Base-by-base conservation (phyloP, 2,797 vertebrate species). In the Silurus lanzhouensis region DNA sequence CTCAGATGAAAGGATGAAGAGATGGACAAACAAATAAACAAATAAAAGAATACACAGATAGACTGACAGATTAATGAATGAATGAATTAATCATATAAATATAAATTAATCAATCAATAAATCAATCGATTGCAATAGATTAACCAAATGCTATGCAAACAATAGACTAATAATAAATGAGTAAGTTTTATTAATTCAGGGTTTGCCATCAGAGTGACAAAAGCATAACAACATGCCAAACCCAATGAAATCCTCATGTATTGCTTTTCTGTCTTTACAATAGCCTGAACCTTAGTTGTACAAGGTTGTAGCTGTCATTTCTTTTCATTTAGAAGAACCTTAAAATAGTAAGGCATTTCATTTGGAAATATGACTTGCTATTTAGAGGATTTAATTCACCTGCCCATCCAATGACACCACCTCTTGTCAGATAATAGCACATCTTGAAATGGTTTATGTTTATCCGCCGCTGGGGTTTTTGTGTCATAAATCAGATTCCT, bases 361-460 rank as follows among this genome's bases (percentile, higher is more conserved):
- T 83, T 70, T 81, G 83, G 81, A 64, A 52, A 87, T 85, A 75
- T 80, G 71, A 27, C 61, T 38, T 68, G 61, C 78, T 87, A 85
- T 89, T 89, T 68, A 81, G 19, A 84, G 76, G 68, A 81, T 66
- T 67, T 85, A 81, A 87, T 86, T 82, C 63, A 70, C 48, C 83
- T 72, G 77, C 71, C 82, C n/a, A 22, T 75, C 77, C 70, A 74
- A 57, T 1, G 20, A 74, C 55, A 75, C 12, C 27, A 1, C 15
- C 25, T 76, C 52, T 46, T 67, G 80, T 75, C 83, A 87, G 72
- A 84, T 57, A 61, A 67, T 77, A 75, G 79, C 0, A 1, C 57
- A 68, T 83, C 83, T 71, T 66, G 74, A 68, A 82, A 52, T 44
- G 55, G 13, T 44, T 76, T 48, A 15, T 6, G 61, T 25, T 82